These are phyloP conservation scores for Gymnoscelis rufifasciata DNA, from an alignment of 2,888 invertebrate genomes.

Conservation along the genomic window DNA sequence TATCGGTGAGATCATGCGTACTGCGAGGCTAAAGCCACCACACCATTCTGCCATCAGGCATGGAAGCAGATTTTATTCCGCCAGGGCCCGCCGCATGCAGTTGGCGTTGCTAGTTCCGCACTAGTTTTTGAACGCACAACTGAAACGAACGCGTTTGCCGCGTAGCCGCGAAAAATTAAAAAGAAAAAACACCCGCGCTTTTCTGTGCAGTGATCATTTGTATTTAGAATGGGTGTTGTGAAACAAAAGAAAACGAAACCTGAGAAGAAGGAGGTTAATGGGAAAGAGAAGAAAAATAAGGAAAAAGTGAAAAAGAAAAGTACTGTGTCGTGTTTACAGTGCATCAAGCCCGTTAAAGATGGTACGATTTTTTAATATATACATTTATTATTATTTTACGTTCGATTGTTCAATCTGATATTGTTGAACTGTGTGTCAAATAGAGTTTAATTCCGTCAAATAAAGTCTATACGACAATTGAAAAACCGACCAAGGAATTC, in stretches of 20 bases:
- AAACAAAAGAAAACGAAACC: conserved; percentile 63
- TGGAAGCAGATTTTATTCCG: conserved; percentile 34
- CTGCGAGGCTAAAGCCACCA: conserved; percentile 8
- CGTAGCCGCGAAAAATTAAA: conserved; percentile 38
- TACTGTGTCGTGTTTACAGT: conserved; percentile 74
- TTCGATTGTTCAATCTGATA: no score
- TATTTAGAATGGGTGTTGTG: conserved; percentile 62
- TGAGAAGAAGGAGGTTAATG: conserved; percentile 52
- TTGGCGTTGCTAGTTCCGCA: conserved; percentile 71
- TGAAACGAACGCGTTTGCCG: conserved; percentile 44
- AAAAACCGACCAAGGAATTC: no score
- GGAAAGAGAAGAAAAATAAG: conserved; percentile 52
- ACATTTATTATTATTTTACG: conserved; percentile 11
- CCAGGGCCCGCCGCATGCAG: conserved; percentile 70
- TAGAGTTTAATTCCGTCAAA: no score
- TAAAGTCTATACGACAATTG: no score
- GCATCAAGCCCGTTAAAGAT: conserved; percentile 71
- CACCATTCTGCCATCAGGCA: conserved; percentile 47
- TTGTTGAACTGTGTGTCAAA: no score
- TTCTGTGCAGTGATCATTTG: conserved; percentile 34
- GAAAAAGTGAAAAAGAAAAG: conserved; percentile 75
- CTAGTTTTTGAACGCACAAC: conserved; percentile 72
- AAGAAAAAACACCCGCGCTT: conserved; percentile 39
- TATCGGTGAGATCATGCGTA: conserved; percentile 58
- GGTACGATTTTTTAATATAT: conserved; percentile 42